These are phyloP conservation scores for Stenodera caucasica DNA, from an alignment of 2,888 invertebrate species.

Conservation along the genomic window DNA sequence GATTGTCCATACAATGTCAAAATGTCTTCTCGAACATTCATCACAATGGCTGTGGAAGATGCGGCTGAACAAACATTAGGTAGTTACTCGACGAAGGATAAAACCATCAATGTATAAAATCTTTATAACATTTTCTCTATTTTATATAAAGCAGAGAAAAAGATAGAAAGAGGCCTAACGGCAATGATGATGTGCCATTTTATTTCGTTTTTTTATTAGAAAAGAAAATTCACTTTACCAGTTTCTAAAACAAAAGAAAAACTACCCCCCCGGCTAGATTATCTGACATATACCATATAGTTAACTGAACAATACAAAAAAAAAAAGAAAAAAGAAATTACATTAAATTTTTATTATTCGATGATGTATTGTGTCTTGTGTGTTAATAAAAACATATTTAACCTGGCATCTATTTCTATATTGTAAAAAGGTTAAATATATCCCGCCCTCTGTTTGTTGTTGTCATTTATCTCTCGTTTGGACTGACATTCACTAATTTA, in stretches of 20 bases:
- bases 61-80: conserved; percentile 32
- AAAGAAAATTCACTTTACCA: conserved; percentile 4
- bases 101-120: conserved; percentile 19
- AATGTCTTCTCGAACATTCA: conserved; percentile 22
- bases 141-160: background rate
- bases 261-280: background rate
- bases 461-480: conserved; percentile 38
- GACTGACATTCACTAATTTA: conserved; percentile 39
- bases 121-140: conserved; percentile 2
- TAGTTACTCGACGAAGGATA: conserved; percentile 28
- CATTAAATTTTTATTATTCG: background rate
- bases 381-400: conserved; percentile 8
- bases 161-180: background rate
- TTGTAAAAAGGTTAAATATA: conserved; percentile 36
- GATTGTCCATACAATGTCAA: conserved; percentile 13
- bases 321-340: no score
- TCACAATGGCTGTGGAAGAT: conserved; percentile 28
- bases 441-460: conserved; percentile 31
- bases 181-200: background rate
- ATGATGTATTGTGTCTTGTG: background rate
- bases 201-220: background rate
- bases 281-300: background rate
- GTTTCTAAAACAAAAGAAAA: background rate
- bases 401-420: conserved; percentile 29
- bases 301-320: no score